A percentile compares a stretch with the other conserved stretches of the same genome.
Conservation (phyloP, 2,888 invertebrate species). For the Neria commutata region DNA sequence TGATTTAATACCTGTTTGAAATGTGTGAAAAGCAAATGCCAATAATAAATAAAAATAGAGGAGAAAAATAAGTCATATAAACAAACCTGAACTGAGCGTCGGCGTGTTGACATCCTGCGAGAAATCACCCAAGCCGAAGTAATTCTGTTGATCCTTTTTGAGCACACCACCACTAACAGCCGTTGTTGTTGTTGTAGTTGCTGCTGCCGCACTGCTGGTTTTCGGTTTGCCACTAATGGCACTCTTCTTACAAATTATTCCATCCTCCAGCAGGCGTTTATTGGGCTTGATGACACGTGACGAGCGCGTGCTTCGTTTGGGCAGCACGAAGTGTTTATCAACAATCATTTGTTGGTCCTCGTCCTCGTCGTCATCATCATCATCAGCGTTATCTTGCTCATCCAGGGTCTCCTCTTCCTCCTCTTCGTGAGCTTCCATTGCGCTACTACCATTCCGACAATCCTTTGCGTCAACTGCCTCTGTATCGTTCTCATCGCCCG, state of each 20-base stretch:
- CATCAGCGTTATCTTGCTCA: not conserved
- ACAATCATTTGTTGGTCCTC: constrained; percentile 46
- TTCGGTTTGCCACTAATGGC: constrained; percentile 7
- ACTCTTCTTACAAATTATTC: constrained; percentile 61
- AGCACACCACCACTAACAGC: constrained; percentile 4
- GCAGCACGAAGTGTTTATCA: constrained; percentile 71
- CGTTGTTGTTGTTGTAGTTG: constrained; percentile 3
- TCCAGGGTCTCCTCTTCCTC: not conserved
- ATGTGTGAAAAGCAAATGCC: not conserved
- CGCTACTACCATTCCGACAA: not conserved
- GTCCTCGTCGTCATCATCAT: constrained; percentile 27
- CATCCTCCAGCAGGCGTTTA: constrained; percentile 79
- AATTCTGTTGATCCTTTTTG: constrained; percentile 42
- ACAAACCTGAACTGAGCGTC: not conserved
- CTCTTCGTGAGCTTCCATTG: not conserved
- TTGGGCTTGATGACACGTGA: constrained; percentile 88
- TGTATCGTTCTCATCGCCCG: constrained; percentile 29
- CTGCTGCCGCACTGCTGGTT: not conserved
- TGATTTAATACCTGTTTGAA: constrained; percentile 27
- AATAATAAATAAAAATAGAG: not conserved
- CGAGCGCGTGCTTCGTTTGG: constrained; percentile 81
- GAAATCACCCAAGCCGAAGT: constrained; percentile 46
- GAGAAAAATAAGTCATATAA: too few relatives aligned
- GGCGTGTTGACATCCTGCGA: constrained; percentile 16
- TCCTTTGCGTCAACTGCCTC: constrained; percentile 14